A percentile compares a stretch with the other conserved stretches of the same genome.
phyloP scores from a whole-genome alignment of 2,113 vertebrate genomes.

The Sitta europaea region DNA sequence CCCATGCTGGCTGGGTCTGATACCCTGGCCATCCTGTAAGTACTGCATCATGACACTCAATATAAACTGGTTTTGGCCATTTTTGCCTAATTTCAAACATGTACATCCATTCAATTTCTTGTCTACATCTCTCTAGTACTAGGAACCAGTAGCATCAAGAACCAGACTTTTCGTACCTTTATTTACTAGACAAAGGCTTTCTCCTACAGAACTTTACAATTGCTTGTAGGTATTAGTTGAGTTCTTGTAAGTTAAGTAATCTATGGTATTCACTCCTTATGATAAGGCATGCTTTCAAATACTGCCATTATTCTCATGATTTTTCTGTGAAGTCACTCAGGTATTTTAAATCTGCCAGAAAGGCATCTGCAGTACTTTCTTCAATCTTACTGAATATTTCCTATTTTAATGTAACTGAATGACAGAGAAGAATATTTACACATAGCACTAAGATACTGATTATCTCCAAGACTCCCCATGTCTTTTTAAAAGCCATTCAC shows the following conservation, averaged over 20 bases:
- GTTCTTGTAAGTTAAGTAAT: neutral
- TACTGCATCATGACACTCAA: too few relatives aligned
- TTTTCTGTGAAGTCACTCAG: neutral
- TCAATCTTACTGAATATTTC: neutral
- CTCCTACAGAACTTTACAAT: neutral
- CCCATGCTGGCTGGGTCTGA: neutral
- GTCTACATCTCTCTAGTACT: neutral
- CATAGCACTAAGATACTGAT: neutral
- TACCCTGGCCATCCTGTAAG: neutral
- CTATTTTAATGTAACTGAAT: neutral
- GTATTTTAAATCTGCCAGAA: neutral
- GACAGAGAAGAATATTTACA: neutral
- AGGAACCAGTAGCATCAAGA: neutral
- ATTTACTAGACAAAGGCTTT: neutral
- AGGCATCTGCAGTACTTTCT: neutral
- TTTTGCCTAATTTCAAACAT: neutral
- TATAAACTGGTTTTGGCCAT: neutral
- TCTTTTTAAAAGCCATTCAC: neutral
- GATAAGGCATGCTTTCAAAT: neutral
- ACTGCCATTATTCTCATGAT: neutral
- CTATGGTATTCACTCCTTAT: neutral
- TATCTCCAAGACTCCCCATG: neutral
- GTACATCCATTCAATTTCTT: neutral
- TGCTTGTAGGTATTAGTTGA: neutral
- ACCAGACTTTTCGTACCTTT: neutral